These are phyloP conservation scores for Thalpophila matura DNA, from an alignment of 2,888 invertebrate species.

Conservation along the genomic window DNA sequence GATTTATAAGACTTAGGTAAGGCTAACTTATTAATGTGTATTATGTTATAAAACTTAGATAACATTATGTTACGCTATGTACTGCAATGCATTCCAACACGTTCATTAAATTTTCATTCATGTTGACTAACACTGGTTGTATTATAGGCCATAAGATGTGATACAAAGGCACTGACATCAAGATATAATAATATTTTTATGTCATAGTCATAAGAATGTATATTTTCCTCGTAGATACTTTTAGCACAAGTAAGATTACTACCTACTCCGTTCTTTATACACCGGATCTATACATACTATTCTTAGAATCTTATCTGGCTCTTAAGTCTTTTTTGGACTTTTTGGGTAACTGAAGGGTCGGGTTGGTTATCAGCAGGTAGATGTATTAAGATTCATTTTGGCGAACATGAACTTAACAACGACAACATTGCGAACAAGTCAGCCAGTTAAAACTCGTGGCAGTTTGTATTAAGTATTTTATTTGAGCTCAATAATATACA, in stretches of 20 bases:
- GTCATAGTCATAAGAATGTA: too few relatives aligned
- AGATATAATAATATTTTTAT: constrained; percentile 6
- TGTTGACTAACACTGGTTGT: constrained; percentile 13
- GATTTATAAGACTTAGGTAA: constrained; percentile 66
- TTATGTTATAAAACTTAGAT: constrained; percentile 17
- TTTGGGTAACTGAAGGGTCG: constrained; percentile 41
- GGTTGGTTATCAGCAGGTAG: constrained; percentile 55
- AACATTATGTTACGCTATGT: constrained; percentile 4
- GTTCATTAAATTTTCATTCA: constrained; percentile 25
- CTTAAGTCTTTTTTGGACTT: constrained; percentile 23
- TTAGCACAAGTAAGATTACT: not conserved
- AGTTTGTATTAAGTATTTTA: not conserved
- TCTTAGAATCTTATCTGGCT: constrained; percentile 49
- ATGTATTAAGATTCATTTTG: constrained; percentile 30
- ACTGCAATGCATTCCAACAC: constrained; percentile 37
- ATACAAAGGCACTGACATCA: constrained; percentile 1
- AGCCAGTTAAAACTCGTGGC: not conserved
- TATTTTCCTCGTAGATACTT: constrained; percentile 3
- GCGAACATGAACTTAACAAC: constrained; percentile 15
- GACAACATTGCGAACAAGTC: constrained; percentile 1
- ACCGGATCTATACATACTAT: not conserved
- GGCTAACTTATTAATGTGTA: constrained; percentile 22
- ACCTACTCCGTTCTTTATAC: constrained; percentile 20
- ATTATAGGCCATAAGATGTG: not conserved
- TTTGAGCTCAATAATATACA: too few relatives aligned